phyloP scores from a whole-genome alignment of 2,888 invertebrate genomes.

The Portevinia maculata region DNA sequence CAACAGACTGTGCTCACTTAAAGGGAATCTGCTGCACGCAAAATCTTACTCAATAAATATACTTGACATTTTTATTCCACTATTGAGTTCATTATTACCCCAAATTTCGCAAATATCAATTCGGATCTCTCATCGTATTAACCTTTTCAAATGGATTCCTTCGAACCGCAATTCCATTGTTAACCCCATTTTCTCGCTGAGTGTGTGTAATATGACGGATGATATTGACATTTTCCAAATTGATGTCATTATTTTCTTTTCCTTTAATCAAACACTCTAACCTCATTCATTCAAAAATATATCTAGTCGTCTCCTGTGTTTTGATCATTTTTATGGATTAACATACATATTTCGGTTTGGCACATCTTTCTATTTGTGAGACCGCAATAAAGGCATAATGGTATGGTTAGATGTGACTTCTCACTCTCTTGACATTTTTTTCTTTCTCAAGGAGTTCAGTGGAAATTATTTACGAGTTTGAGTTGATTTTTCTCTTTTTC shows the following conservation, averaged over 20 bases:
- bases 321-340: slow-evolving; percentile 56
- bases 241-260: slow-evolving; percentile 36
- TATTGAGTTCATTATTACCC: no score
- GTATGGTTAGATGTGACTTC: no score
- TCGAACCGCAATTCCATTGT: not conserved
- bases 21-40: no score
- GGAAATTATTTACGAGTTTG: slow-evolving; percentile 43
- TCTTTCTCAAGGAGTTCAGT: slow-evolving; percentile 1
- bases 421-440: slow-evolving; percentile 1
- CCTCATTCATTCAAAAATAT: not conserved
- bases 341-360: slow-evolving; percentile 48
- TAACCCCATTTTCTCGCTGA: not conserved
- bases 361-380: slow-evolving; percentile 17
- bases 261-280: slow-evolving; percentile 14
- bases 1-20: no score
- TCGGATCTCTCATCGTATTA: no score
- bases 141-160: not conserved
- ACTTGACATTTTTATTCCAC: no score
- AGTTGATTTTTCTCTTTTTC: slow-evolving; percentile 34
- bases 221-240: slow-evolving; percentile 51
- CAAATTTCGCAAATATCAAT: no score
- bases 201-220: slow-evolving; percentile 3
- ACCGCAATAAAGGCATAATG: not conserved
- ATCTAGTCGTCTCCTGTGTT: slow-evolving; percentile 28
- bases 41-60: no score